phyloP scores from a whole-genome alignment of 2,888 invertebrate species.

The Harpagoxenus sublaevis region DNA sequence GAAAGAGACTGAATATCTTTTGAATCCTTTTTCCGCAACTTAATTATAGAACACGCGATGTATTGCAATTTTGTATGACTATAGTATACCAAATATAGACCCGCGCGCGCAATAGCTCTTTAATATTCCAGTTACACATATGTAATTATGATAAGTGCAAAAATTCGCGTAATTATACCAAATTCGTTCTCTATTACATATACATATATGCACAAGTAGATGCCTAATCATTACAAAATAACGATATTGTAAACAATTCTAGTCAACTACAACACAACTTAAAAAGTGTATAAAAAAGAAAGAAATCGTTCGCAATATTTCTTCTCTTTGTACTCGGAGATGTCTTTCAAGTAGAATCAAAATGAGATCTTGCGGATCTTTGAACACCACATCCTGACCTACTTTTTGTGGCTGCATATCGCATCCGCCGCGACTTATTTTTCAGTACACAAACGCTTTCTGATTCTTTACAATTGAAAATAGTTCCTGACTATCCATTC shows the following conservation, averaged over 20 bases:
- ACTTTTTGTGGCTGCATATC: neutral
- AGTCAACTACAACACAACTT: neutral
- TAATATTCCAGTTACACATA: slow-evolving; percentile 32
- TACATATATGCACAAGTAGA: neutral
- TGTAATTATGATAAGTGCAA: slow-evolving; percentile 5
- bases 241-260: neutral
- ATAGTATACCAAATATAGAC: slow-evolving; percentile 34
- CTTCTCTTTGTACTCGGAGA: neutral
- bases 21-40: neutral
- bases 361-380: neutral
- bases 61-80: slow-evolving; percentile 21
- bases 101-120: slow-evolving; percentile 7
- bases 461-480: neutral
- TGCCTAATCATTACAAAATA: slow-evolving; percentile 41
- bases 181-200: neutral
- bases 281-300: slow-evolving; percentile 2
- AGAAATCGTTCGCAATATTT: neutral
- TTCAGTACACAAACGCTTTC: neutral
- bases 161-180: slow-evolving; percentile 28
- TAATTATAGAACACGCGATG: slow-evolving; percentile 10
- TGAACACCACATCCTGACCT: slow-evolving; percentile 16
- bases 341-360: neutral
- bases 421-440: slow-evolving; percentile 6
- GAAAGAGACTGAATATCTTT: neutral
- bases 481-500: neutral